Conservation (phyloP, 2,113 vertebrate species). For the Coregonus clupeaformis region DNA sequence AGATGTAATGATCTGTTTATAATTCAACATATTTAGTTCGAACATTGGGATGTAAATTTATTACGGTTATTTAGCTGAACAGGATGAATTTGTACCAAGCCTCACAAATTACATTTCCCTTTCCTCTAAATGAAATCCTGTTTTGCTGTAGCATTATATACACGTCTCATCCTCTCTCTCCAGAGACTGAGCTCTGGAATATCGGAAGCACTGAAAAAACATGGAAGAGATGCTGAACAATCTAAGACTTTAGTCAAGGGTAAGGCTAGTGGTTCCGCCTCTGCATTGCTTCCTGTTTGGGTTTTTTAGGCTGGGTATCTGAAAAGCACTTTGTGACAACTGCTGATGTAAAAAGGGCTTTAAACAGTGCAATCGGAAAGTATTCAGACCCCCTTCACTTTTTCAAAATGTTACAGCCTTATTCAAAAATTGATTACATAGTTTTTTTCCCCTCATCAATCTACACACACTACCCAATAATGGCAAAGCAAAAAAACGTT, state of each 20-base stretch:
- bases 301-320: background rate
- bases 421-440: rapidly evolving
- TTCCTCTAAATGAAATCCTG: too few species aligned
- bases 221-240: conserved; percentile 78
- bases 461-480: too few species aligned
- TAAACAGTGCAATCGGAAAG: too few species aligned
- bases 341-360: background rate
- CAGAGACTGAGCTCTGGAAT: conserved; percentile 86
- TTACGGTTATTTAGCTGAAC: background rate
- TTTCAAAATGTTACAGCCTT: too few species aligned
- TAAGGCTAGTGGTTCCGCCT: conserved; percentile 48
- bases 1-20: too few species aligned
- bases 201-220: conserved; percentile 79
- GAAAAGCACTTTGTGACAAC: background rate
- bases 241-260: conserved; percentile 87
- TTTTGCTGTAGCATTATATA: background rate
- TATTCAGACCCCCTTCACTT: too few species aligned
- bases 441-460: too few species aligned
- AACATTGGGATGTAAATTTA: background rate
- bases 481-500: too few species aligned
- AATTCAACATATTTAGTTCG: background rate
- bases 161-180: conserved; percentile 42
- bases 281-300: background rate
- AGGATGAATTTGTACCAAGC: too few species aligned
- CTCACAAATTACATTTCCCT: too few species aligned